These are phyloP conservation scores for Oreochromis spilurus DNA, from an alignment of 2,113 vertebrate genomes.

Conservation along the genomic window DNA sequence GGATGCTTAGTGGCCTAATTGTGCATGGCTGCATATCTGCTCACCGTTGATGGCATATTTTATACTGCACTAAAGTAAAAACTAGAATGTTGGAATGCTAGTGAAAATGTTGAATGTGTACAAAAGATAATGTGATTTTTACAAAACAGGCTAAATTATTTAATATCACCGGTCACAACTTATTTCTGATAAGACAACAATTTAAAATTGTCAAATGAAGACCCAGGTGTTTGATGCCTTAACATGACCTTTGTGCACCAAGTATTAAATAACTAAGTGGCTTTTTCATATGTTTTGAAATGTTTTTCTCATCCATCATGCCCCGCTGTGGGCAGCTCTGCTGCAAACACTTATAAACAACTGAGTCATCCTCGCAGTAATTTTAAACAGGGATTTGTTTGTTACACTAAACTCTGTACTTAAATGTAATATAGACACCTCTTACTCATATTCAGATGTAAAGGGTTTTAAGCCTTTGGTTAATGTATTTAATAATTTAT, in stretches of 20 bases:
- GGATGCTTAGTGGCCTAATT: background rate
- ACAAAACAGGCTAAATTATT: background rate
- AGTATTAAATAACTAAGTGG: background rate
- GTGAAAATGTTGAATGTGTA: background rate
- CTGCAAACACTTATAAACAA: constrained; percentile 10
- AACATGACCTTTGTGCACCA: background rate
- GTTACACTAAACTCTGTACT: background rate
- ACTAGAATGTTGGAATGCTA: background rate
- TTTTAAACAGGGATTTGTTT: background rate
- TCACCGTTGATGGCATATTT: background rate
- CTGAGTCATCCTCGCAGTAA: constrained; percentile 24
- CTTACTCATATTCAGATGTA: background rate
- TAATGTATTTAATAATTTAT: background rate
- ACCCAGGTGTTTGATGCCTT: background rate
- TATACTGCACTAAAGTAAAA: background rate
- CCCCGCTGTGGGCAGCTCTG: constrained; percentile 15
- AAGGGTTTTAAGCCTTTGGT: background rate
- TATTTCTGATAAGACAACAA: background rate
- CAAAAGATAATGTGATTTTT: background rate
- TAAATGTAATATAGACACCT: background rate
- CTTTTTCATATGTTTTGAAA: constrained; percentile 5
- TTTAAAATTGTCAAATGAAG: background rate
- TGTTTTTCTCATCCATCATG: background rate
- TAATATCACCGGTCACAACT: background rate
- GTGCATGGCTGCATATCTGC: background rate